Evolutionary conservation across 2,113 vertebrate genomes (phyloP), one percentile per base, ranked within the genome.

Genomic region (Microcebus murinus): DNA sequence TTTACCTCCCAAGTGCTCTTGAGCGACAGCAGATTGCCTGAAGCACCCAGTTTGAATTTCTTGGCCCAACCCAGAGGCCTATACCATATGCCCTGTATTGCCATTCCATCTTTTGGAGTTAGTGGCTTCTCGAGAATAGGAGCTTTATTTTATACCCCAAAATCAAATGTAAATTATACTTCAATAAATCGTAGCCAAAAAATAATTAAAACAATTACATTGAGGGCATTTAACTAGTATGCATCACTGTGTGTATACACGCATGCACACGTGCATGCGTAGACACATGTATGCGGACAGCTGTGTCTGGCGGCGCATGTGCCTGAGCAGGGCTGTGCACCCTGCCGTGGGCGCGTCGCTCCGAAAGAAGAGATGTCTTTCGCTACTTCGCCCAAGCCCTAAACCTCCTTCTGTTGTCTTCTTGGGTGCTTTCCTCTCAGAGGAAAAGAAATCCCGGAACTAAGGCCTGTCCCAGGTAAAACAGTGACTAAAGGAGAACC

Each of bases 141-240:
- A 87, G 39, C 48, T 90, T 82, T 42, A 29, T 68, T 79, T 74
- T 94, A 48, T 34, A 77, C 39, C 80, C 85, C 39, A 90, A 94
- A 89, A 92, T 76, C 21, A 71, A 90, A 80, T 94, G 61, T 67
- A 86, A 65, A 86, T 82, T 89, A 70, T 31, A 3, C 31, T 42
- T 61, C 50, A 89, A 76, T 86, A 81, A 71, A 71, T 94, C 39
- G 31, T 70, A 86, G 34, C 21, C 18, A 27, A 80, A 63, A 79
- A 83, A 18, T 36, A n/a, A 17, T 21, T n/a, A 45, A 79, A 81
- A 42, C 29, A 82, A 31, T 39, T 34, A 59, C 82, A 57, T 21
- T 20, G 55, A 95, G 63, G 76, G 15, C 9, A 77, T 85, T 82
- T 68, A 39, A 23, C 67, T 27, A 3, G 7, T 23, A n/a, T 42